These are phyloP conservation scores for Sarcophaga subvicina DNA, from an alignment of 2,888 invertebrate species.

Conservation along the genomic window DNA sequence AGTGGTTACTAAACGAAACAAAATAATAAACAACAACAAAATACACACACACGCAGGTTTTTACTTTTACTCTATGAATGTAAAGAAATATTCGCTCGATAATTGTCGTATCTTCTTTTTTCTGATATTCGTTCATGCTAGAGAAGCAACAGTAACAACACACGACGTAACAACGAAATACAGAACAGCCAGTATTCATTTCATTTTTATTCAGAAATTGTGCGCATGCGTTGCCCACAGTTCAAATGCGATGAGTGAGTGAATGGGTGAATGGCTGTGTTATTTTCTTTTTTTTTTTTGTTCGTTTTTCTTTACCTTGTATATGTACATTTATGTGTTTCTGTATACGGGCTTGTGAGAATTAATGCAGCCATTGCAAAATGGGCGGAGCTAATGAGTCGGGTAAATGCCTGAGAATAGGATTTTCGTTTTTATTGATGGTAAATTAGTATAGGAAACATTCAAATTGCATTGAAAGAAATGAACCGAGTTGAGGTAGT, in stretches of 20 bases:
- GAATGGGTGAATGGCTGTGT: background rate
- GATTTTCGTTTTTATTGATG: background rate
- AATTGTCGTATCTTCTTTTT: slow-evolving; percentile 18
- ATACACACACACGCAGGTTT: slow-evolving; percentile 8
- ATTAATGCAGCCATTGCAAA: slow-evolving; percentile 77
- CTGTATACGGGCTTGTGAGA: background rate
- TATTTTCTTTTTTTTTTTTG: background rate
- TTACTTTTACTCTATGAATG: background rate
- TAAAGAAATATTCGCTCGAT: background rate
- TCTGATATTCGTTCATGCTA: background rate
- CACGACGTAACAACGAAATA: too few species aligned
- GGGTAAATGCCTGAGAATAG: background rate
- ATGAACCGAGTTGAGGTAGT: background rate
- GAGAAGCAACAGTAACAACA: background rate
- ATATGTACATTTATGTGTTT: background rate
- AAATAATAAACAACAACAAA: slow-evolving; percentile 13
- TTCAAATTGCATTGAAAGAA: slow-evolving; percentile 36
- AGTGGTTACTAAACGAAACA: background rate
- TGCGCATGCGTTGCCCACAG: slow-evolving; percentile 72
- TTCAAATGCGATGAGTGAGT: slow-evolving; percentile 30
- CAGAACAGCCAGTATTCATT: background rate
- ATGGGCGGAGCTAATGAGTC: slow-evolving; percentile 77
- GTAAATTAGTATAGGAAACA: background rate
- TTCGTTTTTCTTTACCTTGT: background rate
- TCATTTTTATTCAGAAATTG: slow-evolving; percentile 30